Base-by-base conservation (phyloP, 2,888 invertebrate genomes). In the Protodeltote pygarga region DNA sequence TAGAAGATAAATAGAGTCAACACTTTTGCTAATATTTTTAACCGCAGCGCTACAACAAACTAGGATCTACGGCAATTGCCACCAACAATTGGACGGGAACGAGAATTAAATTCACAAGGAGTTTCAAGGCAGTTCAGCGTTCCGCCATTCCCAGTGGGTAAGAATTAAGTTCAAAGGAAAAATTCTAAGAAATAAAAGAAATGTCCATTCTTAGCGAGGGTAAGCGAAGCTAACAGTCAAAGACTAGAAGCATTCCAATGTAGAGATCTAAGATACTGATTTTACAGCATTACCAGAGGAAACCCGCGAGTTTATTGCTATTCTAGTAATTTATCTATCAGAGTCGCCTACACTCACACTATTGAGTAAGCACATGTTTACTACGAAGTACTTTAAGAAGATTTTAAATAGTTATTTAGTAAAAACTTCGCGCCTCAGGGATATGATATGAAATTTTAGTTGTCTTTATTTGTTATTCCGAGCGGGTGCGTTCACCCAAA, bases 401-500 rank as follows among this genome's bases (percentile, higher is more conserved):
- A 21, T 28, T 25, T 45, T 17, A 14, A 44, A 41, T 21, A 53
- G 37, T 32, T 41, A 35, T 47, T 40, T 33, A 39, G 31, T 40
- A 15, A 53, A 44, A 54, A 45, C 40, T 67, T 59, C 38, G 32
- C 60, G 50, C 50, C 38, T 49, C 14, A n/a, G 39, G 47, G 47
- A 45, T 46, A 64, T 68, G 70, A 73, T 77, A 79, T 76, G 71
- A 77, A 74, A 76, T 75, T 76, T 71, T 68, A 68, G 70, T 72
- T 71, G 59, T 70, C 63, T 65, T 55, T 76, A 80, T 77, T 89
- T 88, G 78, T 81, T 87, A 89, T 89, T 88, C 89, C 62, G 71
- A 60, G 67, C 75, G 79, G 73, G 84, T 81, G 75, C 80, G 83
- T 81, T 77, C 82, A 79, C 81, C 78, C 74, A 89, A 88, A 87